Evolutionary conservation across 2,888 invertebrate genomes (phyloP).

Genomic region (Drosophila formosana): DNA sequence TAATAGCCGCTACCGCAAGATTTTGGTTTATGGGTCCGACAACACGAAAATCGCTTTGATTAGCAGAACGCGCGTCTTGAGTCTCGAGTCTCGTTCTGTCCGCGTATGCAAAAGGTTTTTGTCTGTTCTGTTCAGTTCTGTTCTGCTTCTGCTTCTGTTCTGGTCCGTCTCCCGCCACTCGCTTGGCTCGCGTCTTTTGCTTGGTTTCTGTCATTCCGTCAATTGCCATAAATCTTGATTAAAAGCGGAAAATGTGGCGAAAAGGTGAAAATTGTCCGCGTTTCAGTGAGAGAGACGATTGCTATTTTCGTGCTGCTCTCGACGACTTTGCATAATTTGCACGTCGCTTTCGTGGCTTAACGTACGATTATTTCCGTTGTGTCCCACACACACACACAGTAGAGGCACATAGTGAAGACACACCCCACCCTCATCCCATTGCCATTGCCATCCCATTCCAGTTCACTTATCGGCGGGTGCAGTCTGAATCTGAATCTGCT

Average conservation of each 20-base stretch:
- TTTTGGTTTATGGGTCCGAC: constrained; percentile 48
- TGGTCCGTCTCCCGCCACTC: neutral
- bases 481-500: constrained; percentile 13
- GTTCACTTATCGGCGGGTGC: constrained; percentile 39
- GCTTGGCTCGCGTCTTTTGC: constrained; percentile 14
- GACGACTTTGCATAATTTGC: constrained; percentile 69
- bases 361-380: constrained; percentile 49
- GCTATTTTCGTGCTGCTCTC: constrained; percentile 50
- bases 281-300: constrained; percentile 43
- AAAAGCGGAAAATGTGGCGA: constrained; percentile 70
- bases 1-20: constrained; percentile 54
- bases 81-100: constrained; percentile 11
- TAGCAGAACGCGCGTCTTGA: constrained; percentile 42
- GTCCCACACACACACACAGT: constrained; percentile 5
- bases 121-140: constrained; percentile 1
- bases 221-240: constrained; percentile 80
- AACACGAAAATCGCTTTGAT: constrained; percentile 57
- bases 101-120: constrained; percentile 15
- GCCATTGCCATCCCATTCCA: too few species aligned
- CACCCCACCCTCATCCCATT: neutral
- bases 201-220: constrained; percentile 54
- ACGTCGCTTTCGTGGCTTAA: constrained; percentile 40
- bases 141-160: constrained; percentile 3
- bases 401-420: neutral
- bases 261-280: constrained; percentile 76